Base-by-base conservation (phyloP, 2,888 invertebrate species). In the Agrilus cyanescens region DNA sequence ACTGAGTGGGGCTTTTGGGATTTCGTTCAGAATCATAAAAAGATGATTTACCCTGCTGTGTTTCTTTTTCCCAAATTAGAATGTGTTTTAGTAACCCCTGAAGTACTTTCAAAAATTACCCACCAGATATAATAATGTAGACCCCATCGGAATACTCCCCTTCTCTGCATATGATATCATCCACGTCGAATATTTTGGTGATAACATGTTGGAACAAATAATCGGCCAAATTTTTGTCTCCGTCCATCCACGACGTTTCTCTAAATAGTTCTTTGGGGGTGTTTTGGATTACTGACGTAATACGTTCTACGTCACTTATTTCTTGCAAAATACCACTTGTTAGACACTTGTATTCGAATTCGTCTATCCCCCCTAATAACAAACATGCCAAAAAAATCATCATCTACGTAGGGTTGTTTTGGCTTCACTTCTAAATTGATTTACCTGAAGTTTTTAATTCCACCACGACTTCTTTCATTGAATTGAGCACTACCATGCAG, bases 401-500 rank as follows among this genome's bases (percentile, higher is more conserved):
- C n/a, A n/a, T n/a, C n/a, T n/a, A n/a, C n/a, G n/a, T n/a, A n/a
- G 20, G 5, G 6, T 20, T 20, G 5, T 20, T 4, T 6, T 6
- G 32, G 32, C 14, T 12, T 4, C 10, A 12, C 8, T 25, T 5
- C n/a, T 1, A 14, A 13, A 12, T 29, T 15, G 10, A 32, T 8
- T 25, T 40, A 69, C 73, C 74, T 65, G 77, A 76, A 48, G 73
- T 71, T 46, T 74, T 73, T 13, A 79, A 58, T 38, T 68, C 65
- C 47, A 71, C 67, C 53, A 76, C 65, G 10, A 73, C 69, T 32
- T 75, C 75, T 12, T 72, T 50, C 52, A 77, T 63, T 62, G 73
- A 72, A 49, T 77, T 77, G 1, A 80, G 64, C 0, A 77, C 75
- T 12, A 73, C 71, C 0, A 77, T 69, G 35, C 74, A 74, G 0